phyloP scores from a whole-genome alignment of 1,140 invertebrate species.

The Euglossa dilemma region DNA sequence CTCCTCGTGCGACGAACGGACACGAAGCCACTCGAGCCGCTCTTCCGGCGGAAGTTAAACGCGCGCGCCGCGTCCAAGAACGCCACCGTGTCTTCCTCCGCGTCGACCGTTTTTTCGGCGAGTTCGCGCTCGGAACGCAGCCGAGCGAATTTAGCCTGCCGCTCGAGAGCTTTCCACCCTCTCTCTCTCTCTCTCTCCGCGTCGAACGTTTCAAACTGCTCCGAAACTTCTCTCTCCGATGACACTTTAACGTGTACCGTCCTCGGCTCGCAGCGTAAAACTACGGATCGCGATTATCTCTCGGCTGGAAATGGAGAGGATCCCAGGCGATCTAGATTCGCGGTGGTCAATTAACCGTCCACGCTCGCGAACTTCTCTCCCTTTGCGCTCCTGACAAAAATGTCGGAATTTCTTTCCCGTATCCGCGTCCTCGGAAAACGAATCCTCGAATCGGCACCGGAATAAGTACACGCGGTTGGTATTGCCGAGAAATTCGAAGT shows the following conservation, averaged over 20 bases:
- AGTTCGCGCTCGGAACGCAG: neutral
- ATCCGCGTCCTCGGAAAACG: too few relatives aligned
- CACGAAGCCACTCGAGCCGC: slow-evolving; percentile 37
- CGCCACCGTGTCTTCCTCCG: neutral
- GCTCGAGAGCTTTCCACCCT: neutral
- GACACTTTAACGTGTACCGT: neutral
- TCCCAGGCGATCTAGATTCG: too few relatives aligned
- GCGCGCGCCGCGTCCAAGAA: slow-evolving; percentile 19
- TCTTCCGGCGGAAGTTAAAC: slow-evolving; percentile 14
- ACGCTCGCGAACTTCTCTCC: too few relatives aligned
- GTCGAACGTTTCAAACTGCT: neutral
- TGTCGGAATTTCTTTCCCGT: too few relatives aligned
- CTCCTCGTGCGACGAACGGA: slow-evolving; percentile 53
- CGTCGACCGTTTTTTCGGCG: slow-evolving; percentile 12
- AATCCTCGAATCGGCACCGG: too few relatives aligned
- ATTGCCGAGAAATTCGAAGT: too few relatives aligned
- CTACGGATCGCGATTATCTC: too few relatives aligned
- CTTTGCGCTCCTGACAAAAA: too few relatives aligned
- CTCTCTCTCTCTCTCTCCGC: neutral
- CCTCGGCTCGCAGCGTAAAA: too few relatives aligned
- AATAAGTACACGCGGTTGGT: too few relatives aligned
- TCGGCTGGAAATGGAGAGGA: too few relatives aligned
- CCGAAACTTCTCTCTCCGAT: neutral
- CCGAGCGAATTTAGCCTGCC: slow-evolving; percentile 21
- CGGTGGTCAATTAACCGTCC: too few relatives aligned